A percentile compares a stretch with the other conserved stretches of the same genome.
These are phyloP conservation scores for Pterobdella sp. DNA, from an alignment of 2,888 invertebrate genomes.

Conservation along the genomic window DNA sequence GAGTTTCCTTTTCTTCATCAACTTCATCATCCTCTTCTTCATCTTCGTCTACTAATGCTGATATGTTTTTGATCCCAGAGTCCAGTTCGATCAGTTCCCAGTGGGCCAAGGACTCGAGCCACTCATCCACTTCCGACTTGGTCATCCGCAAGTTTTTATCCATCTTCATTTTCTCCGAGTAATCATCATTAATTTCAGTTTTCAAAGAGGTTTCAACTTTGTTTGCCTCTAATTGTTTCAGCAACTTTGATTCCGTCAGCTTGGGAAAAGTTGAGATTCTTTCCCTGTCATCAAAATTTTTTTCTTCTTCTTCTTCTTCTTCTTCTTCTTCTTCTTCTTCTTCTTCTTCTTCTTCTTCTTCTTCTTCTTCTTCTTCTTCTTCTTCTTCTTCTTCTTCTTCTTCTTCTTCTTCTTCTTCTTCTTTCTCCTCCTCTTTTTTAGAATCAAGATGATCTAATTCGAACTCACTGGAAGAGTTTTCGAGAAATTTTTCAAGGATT, in stretches of 20 bases:
- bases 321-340: constrained; percentile 15
- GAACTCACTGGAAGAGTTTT: too few species aligned
- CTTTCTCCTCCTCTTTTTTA: background rate
- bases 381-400: constrained; percentile 10
- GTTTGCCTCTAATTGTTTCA: background rate
- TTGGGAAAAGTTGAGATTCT: too few species aligned
- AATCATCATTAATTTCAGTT: background rate
- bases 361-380: background rate
- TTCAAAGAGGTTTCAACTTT: background rate
- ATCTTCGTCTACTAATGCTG: background rate
- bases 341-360: constrained; percentile 11
- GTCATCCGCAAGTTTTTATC: background rate
- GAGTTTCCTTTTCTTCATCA: background rate
- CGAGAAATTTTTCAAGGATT: too few species aligned
- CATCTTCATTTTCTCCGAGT: background rate
- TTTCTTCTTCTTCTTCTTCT: constrained; percentile 18
- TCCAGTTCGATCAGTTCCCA: background rate
- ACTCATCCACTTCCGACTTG: background rate
- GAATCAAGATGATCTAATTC: too few species aligned
- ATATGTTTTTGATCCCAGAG: background rate
- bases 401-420: background rate
- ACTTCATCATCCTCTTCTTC: background rate
- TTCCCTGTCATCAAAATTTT: background rate
- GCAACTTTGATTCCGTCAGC: background rate
- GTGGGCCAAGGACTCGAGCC: background rate